These are phyloP conservation scores for Agrotis clavis DNA, from an alignment of 2,888 invertebrate genomes.

Conservation along the genomic window DNA sequence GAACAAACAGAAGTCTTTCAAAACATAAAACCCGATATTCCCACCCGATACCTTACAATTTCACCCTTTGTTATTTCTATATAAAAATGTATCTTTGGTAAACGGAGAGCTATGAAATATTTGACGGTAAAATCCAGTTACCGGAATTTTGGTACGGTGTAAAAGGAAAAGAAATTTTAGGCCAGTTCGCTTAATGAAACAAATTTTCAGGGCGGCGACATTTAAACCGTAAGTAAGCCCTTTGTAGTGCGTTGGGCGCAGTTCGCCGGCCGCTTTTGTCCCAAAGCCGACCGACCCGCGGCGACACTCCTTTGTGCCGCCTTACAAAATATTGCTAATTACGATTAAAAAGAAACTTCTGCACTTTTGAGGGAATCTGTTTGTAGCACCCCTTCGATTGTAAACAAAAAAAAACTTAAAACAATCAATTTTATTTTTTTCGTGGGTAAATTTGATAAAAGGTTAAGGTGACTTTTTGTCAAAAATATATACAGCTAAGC, in stretches of 20 bases:
- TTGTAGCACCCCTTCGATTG: conserved; percentile 58
- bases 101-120: conserved; percentile 81
- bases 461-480: neutral
- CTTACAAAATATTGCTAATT: conserved; percentile 88
- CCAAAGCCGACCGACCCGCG: conserved; percentile 79
- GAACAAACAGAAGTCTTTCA: conserved; percentile 64
- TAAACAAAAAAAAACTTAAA: conserved; percentile 42
- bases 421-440: conserved; percentile 25
- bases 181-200: conserved; percentile 87
- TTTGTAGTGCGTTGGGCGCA: conserved; percentile 83
- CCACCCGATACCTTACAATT: conserved; percentile 77
- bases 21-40: conserved; percentile 72
- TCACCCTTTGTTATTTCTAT: conserved; percentile 77
- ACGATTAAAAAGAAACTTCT: conserved; percentile 83
- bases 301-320: conserved; percentile 83
- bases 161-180: conserved; percentile 85
- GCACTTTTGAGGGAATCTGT: conserved; percentile 48
- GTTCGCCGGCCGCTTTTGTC: conserved; percentile 79
- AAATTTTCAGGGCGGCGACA: conserved; percentile 88
- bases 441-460: conserved; percentile 12
- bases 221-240: conserved; percentile 88
- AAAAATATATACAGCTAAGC: too few species aligned
- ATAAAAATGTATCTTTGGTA: conserved; percentile 76
- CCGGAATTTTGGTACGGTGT: conserved; percentile 74
- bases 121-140: conserved; percentile 75